Evolutionary conservation across 1,140 invertebrate species (phyloP).

Genomic region (Formica exsecta): DNA sequence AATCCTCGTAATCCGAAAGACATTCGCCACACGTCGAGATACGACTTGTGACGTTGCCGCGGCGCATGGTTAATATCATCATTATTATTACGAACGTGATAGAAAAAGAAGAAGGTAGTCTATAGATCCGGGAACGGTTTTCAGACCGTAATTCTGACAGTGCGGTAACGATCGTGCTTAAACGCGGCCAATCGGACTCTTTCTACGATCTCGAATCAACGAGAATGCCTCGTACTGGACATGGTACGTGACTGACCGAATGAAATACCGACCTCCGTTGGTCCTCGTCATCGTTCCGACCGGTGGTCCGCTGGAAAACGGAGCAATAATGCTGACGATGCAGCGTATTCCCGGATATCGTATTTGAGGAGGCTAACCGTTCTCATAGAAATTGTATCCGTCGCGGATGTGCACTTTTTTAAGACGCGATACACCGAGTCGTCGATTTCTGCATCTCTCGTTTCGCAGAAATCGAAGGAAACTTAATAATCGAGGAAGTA

Average conservation of each 20-base stretch:
- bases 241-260: constrained; percentile 66
- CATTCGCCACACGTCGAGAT: constrained; percentile 10
- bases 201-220: constrained; percentile 72
- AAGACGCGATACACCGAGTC: constrained; percentile 8
- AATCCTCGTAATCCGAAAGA: constrained; percentile 24
- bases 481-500: constrained; percentile 22
- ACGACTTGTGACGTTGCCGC: constrained; percentile 44
- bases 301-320: constrained; percentile 30
- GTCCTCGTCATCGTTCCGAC: neutral
- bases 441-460: neutral
- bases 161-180: constrained; percentile 68
- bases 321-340: constrained; percentile 65
- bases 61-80: constrained; percentile 31
- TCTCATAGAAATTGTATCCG: constrained; percentile 50
- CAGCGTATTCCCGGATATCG: constrained; percentile 31
- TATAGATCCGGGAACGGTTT: constrained; percentile 39
- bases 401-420: constrained; percentile 11
- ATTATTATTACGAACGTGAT: constrained; percentile 62
- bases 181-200: constrained; percentile 69
- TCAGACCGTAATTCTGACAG: constrained; percentile 56
- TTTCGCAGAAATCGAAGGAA: constrained; percentile 13
- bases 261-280: constrained; percentile 63
- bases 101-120: neutral
- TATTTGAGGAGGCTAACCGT: constrained; percentile 29
- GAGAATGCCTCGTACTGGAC: constrained; percentile 59